These are phyloP conservation scores for Monopis laevigella DNA, from an alignment of 2,888 invertebrate species.

Conservation along the genomic window DNA sequence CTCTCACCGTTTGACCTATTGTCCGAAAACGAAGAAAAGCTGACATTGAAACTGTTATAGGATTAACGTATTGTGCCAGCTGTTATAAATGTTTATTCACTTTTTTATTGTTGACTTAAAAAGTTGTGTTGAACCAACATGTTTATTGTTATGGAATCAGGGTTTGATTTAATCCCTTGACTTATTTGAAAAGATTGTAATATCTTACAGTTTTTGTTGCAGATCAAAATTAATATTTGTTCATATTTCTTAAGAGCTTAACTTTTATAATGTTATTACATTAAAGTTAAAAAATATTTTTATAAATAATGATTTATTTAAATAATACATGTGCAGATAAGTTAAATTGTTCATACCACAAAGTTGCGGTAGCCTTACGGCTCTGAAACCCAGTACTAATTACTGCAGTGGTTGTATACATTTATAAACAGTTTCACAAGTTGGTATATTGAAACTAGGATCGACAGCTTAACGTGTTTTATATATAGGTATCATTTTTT, in stretches of 20 bases:
- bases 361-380: too few species aligned
- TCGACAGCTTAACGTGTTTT: too few species aligned
- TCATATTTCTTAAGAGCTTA: neutral
- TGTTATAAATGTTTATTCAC: neutral
- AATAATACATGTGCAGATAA: too few species aligned
- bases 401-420: too few species aligned
- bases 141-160: neutral
- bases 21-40: slow-evolving; percentile 5
- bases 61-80: neutral
- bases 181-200: neutral
- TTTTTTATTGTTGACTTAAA: neutral
- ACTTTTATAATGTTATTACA: neutral
- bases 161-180: neutral
- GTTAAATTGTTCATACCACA: too few species aligned
- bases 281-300: slow-evolving; percentile 1
- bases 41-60: neutral
- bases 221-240: neutral
- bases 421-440: too few species aligned
- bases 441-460: too few species aligned
- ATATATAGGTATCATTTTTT: too few species aligned
- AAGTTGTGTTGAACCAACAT: neutral
- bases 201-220: neutral
- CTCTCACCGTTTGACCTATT: slow-evolving; percentile 7
- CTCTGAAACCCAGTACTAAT: too few species aligned
- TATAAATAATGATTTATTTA: too few species aligned